Base-by-base conservation (phyloP, 2,797 vertebrate genomes). In the Streptopelia turtur region DNA sequence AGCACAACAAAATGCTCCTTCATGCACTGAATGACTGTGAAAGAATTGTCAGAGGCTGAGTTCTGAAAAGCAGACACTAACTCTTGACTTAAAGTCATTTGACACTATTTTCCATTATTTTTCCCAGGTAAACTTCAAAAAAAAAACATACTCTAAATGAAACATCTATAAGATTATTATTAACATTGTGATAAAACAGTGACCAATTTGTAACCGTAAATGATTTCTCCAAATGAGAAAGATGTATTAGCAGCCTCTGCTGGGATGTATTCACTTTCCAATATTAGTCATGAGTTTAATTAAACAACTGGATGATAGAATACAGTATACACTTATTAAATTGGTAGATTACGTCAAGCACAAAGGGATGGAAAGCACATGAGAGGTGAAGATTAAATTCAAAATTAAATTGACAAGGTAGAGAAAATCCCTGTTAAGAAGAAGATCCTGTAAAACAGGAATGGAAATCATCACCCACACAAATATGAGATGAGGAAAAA, bases 311-410 rank as follows among this genome's bases (percentile, higher is more conserved):
- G 31, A 85, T 70, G 20, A 63, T 6, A 80, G 27, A 90, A 90
- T 57, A 41, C 41, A 85, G 52, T 23, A 85, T n/a, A 39, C n/a
- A 53, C 25, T 59, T 78, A 83, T 27, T n/a, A 85, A 89, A 91
- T 11, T 27, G 55, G 33, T 23, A 76, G 41, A 84, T 72, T 53
- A 71, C 56, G 81, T 50, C 56, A 84, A 92, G 66, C 30, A 84
- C 3, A 2, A 94, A 89, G 31, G 35, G 25, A 75, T 20, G 7
- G 31, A 89, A 92, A 63, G 35, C 43, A 91, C 20, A 76, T 56
- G 13, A 87, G n/a, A 83, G 21, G 57, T 15, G 24, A 85, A 87
- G 35, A 85, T 60, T 89, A 94, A 85, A 95, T 65, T 87, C 41
- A 79, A 89, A 90, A 92, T 79, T 85, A 82, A 87, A 87, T 13